A percentile compares a stretch with the other conserved stretches of the same genome.
Conservation (phyloP, 2,888 invertebrate species). For the Dichetophora obliterata region DNA sequence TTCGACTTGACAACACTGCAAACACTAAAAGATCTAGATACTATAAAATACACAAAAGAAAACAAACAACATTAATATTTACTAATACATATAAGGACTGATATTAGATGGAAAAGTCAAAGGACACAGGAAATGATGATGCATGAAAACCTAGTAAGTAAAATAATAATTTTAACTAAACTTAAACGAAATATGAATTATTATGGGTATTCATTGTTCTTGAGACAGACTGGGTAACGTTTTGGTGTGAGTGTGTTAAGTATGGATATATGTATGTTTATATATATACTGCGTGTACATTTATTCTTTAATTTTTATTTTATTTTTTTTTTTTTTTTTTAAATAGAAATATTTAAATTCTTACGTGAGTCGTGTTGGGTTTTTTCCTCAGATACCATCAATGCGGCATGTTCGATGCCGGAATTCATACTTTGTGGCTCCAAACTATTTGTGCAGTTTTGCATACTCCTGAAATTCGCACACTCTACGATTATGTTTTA, state of each 20-base stretch:
- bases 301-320: slow-evolving; percentile 43
- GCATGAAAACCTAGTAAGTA: not conserved
- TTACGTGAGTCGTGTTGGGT: slow-evolving; percentile 86
- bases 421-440: slow-evolving; percentile 88
- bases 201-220: not conserved
- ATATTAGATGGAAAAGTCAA: no score
- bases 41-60: no score
- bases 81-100: no score
- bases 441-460: slow-evolving; percentile 94
- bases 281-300: slow-evolving; percentile 44
- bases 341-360: slow-evolving; percentile 64
- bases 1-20: no score
- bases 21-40: no score
- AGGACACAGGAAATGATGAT: not conserved
- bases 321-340: slow-evolving; percentile 45
- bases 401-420: slow-evolving; percentile 80
- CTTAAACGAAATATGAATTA: slow-evolving; percentile 4
- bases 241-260: slow-evolving; percentile 7
- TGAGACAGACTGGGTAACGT: slow-evolving; percentile 9
- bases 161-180: not conserved
- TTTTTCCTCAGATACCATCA: slow-evolving; percentile 84
- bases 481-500: slow-evolving; percentile 73
- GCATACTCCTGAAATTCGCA: slow-evolving; percentile 87
- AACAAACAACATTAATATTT: no score
- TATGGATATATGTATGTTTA: slow-evolving; percentile 31